Conservation (phyloP, 2,888 invertebrate genomes). For the Caenorhabditis macrosperma region DNA sequence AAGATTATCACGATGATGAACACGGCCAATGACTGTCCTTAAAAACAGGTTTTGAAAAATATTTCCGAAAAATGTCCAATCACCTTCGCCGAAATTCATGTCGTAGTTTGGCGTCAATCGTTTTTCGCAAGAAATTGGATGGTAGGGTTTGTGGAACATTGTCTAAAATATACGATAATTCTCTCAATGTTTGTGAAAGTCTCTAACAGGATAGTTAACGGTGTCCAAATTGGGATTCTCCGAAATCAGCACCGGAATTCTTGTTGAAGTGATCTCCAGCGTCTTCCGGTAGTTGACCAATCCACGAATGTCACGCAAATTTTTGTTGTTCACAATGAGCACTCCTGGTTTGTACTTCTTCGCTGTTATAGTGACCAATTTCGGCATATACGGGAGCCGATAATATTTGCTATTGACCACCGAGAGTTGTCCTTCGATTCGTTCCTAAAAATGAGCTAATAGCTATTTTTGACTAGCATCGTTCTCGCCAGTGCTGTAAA, state of each 20-base stretch:
- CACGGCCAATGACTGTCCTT: slow-evolving; percentile 5
- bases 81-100: slow-evolving; percentile 25
- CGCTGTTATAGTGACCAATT: too few relatives aligned
- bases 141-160: slow-evolving; percentile 20
- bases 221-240: slow-evolving; percentile 34
- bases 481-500: slow-evolving; percentile 21
- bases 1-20: slow-evolving; percentile 1
- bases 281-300: slow-evolving; percentile 22
- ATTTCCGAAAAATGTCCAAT: not conserved
- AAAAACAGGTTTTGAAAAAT: not conserved
- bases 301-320: slow-evolving; percentile 26
- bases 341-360: slow-evolving; percentile 13
- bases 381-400: slow-evolving; percentile 24
- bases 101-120: slow-evolving; percentile 17
- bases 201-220: slow-evolving; percentile 12
- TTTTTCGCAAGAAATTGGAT: slow-evolving; percentile 33
- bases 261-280: not conserved
- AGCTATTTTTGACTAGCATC: not conserved
- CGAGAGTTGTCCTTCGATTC: slow-evolving; percentile 11
- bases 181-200: not conserved
- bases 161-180: not conserved
- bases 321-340: slow-evolving; percentile 25
- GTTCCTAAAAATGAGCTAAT: not conserved
- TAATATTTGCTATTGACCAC: not conserved
- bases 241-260: slow-evolving; percentile 28